Base-by-base conservation (phyloP, 2,888 invertebrate genomes). In the Macrophya alboannulata region DNA sequence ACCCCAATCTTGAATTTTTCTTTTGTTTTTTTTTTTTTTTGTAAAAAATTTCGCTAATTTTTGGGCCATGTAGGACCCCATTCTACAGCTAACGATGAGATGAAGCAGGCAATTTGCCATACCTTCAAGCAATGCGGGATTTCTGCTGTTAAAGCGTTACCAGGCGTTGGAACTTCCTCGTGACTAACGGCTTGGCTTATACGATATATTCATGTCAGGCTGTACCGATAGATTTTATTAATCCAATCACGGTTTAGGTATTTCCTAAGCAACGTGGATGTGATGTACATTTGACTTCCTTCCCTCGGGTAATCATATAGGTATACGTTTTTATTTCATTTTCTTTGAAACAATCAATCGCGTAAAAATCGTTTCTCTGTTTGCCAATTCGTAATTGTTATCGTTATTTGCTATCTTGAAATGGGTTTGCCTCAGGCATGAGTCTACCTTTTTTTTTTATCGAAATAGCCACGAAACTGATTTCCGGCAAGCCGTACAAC, bases 381-480 rank as follows among this genome's bases (percentile, higher is more conserved):
- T 72, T 21, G 6, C 72, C n/a, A 45, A 45, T 72, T 71, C 71
- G 71, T 71, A 37, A 40, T 43, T n/a, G 43, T 21, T 9, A 72
- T 37, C 68, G 25, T 37, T 68, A 1, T 72, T 21, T 72, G 72
- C 45, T 72, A 72, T 72, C 43, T 72, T 45, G 72, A 72, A 72
- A 40, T 45, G 43, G 72, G 72, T 43, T 40, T 43, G 72, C 45
- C 72, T 17, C 8, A 40, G 17, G 17, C n/a, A 55, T 40, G n/a
- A 8, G 21, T 72, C 45, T 40, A 6, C 21, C 21, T 45, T 43
- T 31, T 31, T 31, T 31, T 31, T 31, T 72, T 43, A 40, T 45
- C 17, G 15, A 37, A 37, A 37, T 68, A 37, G 10, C 15, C n/a
- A 72, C 15, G 4, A n/a, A 72, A 45, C 21, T 45, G 4, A 45